These are phyloP conservation scores for Macquaria australasica DNA, from an alignment of 2,113 vertebrate genomes.

Conservation along the genomic window DNA sequence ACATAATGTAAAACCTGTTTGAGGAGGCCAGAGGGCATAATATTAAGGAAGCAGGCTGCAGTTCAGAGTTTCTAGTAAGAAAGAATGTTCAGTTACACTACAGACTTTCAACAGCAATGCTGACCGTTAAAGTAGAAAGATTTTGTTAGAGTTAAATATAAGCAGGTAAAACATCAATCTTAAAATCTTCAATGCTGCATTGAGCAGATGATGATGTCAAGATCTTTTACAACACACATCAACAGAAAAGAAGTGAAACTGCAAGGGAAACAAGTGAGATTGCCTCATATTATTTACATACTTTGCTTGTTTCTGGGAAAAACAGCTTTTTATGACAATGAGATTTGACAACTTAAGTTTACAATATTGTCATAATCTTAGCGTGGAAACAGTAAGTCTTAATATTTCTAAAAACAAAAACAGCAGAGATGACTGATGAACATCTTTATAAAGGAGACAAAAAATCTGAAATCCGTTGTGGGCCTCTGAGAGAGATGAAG, in stretches of 20 bases:
- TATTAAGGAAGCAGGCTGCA: background rate
- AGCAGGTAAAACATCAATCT: background rate
- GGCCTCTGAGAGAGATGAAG: background rate
- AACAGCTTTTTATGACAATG: background rate
- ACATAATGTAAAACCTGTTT: slow-evolving; percentile 27
- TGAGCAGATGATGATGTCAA: background rate
- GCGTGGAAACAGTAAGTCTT: background rate
- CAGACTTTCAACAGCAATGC: slow-evolving; percentile 8
- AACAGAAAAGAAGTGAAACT: slow-evolving; percentile 21
- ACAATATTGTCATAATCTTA: background rate
- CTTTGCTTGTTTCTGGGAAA: background rate
- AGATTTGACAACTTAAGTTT: background rate
- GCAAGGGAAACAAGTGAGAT: background rate
- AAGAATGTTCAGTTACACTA: background rate
- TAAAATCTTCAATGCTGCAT: background rate
- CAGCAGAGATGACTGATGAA: background rate
- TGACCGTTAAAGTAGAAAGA: background rate
- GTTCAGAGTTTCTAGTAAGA: background rate
- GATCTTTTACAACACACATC: background rate
- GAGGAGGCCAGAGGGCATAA: slow-evolving; percentile 7
- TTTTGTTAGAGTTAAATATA: background rate
- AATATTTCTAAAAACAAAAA: background rate
- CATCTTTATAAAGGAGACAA: background rate
- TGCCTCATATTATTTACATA: background rate
- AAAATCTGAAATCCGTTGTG: background rate